A percentile compares a stretch with the other conserved stretches of the same genome.
These are phyloP conservation scores for Thripadectes ignobilis DNA, from an alignment of 2,797 vertebrate species.

Conservation along the genomic window DNA sequence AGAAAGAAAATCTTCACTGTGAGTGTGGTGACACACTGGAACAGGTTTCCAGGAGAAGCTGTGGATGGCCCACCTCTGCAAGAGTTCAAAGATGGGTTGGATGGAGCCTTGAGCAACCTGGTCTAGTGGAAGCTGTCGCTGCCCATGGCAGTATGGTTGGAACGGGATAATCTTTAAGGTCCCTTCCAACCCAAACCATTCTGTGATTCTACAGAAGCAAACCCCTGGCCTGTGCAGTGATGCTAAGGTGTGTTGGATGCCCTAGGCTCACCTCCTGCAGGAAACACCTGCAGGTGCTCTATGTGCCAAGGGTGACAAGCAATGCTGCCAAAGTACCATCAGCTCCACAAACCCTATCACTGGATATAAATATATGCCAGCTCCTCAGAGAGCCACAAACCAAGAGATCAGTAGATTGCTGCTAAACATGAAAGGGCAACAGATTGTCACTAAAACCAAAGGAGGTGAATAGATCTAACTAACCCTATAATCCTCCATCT, in stretches of 20 bases:
- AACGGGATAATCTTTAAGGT: neutral
- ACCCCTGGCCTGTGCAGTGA: too few relatives aligned
- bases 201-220: neutral
- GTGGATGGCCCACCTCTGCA: neutral
- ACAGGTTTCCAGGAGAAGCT: neutral
- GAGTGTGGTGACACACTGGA: neutral
- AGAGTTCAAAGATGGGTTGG: neutral
- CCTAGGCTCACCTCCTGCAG: neutral
- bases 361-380: neutral
- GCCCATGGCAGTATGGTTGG: neutral
- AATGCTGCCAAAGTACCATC: neutral
- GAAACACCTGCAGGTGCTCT: neutral
- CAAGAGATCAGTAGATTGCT: neutral
- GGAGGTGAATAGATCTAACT: neutral
- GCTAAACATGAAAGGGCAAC: neutral
- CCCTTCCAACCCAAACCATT: neutral
- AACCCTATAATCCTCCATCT: neutral
- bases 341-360: neutral
- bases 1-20: neutral
- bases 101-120: neutral
- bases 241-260: neutral
- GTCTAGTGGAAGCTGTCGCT: neutral
- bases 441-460: neutral
- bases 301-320: neutral
- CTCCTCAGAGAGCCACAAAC: neutral